These are phyloP conservation scores for Ctena decussata DNA, from an alignment of 2,888 invertebrate species.

Conservation along the genomic window DNA sequence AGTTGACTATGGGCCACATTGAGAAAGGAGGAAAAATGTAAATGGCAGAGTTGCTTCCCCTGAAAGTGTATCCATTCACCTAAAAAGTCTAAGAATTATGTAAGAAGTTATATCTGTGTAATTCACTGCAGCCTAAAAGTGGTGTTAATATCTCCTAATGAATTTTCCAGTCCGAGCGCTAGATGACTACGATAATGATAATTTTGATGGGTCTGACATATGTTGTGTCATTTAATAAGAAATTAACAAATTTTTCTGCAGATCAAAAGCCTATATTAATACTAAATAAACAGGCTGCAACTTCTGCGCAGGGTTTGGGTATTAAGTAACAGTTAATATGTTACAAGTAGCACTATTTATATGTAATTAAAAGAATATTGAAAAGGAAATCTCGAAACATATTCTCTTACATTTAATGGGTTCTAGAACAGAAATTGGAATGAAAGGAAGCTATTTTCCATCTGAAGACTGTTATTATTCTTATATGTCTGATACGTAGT, in stretches of 20 bases:
- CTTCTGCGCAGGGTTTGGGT: neutral
- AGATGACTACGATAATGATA: neutral
- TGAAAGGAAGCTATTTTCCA: neutral
- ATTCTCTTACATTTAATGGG: neutral
- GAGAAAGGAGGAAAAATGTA: no score
- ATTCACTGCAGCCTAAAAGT: no score
- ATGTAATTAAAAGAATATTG: neutral
- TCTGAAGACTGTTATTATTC: no score
- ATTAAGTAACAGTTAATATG: neutral
- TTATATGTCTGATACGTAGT: no score
- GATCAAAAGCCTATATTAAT: neutral
- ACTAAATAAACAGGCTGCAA: neutral
- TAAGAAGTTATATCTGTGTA: no score
- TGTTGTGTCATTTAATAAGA: slow-evolving; percentile 7
- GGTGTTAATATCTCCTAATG: neutral
- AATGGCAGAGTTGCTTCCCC: no score
- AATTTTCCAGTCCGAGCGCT: neutral
- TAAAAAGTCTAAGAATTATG: no score
- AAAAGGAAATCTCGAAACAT: neutral
- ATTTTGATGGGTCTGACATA: neutral
- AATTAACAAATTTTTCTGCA: neutral
- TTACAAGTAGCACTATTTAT: neutral
- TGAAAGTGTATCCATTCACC: no score
- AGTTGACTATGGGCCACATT: no score
- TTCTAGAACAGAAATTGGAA: neutral